These are phyloP conservation scores for Chiloscyllium punctatum DNA, from an alignment of 2,797 vertebrate species.

Conservation along the genomic window DNA sequence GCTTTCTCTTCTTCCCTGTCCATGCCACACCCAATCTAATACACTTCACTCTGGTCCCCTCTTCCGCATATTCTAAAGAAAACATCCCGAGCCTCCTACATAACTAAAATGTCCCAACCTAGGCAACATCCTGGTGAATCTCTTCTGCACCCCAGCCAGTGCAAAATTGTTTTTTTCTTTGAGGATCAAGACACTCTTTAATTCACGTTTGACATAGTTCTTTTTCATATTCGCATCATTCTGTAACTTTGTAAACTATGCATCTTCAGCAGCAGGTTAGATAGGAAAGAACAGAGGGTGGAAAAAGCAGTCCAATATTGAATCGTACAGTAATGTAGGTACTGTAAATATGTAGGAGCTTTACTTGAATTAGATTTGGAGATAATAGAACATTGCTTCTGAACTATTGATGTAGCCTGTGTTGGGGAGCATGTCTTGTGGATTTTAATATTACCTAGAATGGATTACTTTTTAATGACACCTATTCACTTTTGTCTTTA, in stretches of 20 bases:
- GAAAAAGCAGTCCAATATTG: not conserved
- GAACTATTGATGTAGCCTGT: not conserved
- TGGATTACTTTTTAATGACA: not conserved
- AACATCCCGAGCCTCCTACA: too few relatives aligned
- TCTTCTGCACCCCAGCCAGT: too few relatives aligned
- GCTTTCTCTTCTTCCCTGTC: too few relatives aligned
- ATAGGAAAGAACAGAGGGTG: too few relatives aligned
- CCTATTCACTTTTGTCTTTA: conserved; percentile 46
- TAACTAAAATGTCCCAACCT: too few relatives aligned
- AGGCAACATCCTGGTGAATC: too few relatives aligned
- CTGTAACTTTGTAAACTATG: not conserved
- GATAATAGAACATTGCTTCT: not conserved
- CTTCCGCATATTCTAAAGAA: too few relatives aligned
- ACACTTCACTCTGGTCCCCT: too few relatives aligned
- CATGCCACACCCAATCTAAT: too few relatives aligned
- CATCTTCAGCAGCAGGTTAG: not conserved
- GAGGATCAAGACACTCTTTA: not conserved
- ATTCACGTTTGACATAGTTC: not conserved
- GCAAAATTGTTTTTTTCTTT: not conserved
- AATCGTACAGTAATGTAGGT: not conserved
- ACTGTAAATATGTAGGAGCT: not conserved
- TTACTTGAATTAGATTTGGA: not conserved
- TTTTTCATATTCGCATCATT: not conserved
- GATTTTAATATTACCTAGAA: not conserved
- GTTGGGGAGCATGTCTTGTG: not conserved